Evolutionary conservation across 2,113 vertebrate genomes (phyloP).

Genomic region (Alethe castanea): DNA sequence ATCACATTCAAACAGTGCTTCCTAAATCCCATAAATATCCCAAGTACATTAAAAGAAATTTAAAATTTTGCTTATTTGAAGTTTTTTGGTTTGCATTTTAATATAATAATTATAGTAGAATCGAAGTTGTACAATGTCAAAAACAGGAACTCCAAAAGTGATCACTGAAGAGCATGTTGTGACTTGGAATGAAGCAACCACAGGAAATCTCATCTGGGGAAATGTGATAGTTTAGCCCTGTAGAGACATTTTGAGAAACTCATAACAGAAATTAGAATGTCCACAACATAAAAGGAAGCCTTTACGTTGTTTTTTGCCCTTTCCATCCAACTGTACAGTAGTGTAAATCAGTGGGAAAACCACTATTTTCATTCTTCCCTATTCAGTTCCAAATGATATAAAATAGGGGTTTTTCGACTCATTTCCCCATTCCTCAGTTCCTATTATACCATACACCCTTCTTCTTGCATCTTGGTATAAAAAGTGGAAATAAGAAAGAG

Average conservation of each 20-base stretch:
- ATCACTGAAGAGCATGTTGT: background rate
- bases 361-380: background rate
- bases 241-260: background rate
- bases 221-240: background rate
- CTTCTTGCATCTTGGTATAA: background rate
- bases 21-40: background rate
- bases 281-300: background rate
- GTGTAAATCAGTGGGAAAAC: background rate
- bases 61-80: background rate
- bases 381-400: background rate
- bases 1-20: background rate
- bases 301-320: background rate
- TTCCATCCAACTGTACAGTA: background rate
- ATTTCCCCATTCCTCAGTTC: background rate
- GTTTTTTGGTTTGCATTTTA: background rate
- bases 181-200: background rate
- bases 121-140: background rate
- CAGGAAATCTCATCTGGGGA: background rate
- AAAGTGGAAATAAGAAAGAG: background rate
- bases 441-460: background rate
- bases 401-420: accelerated
- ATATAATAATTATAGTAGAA: background rate
- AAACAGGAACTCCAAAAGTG: background rate
- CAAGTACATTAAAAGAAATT: background rate
- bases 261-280: background rate